Base-by-base conservation (phyloP, 2,797 vertebrate species). In the Yasuhikotakia modesta region DNA sequence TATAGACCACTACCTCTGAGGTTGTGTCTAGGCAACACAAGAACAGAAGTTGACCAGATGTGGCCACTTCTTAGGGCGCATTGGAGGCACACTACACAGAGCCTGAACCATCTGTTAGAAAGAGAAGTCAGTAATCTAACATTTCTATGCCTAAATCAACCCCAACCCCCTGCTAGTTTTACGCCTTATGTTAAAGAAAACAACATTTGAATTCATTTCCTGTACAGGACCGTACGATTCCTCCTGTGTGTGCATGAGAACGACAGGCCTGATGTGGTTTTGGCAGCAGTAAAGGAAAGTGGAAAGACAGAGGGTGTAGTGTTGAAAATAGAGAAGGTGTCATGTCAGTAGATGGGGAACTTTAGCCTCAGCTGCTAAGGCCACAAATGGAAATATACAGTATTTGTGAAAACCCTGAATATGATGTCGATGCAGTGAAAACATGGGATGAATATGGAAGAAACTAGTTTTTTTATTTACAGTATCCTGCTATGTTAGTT, bases 61-160 rank as follows among this genome's bases (percentile, higher is more conserved):
- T 94, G 94, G 93, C 93, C 94, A 91, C 91, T 90, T 91, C 95
- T 95, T 57, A 52, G 71, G 27, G 92, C 89, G 90, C 93, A 92
- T 89, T 88, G 88, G 87, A 93, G 82, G 55, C 87, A 91, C 93
- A 85, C 89, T 73, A 90, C 87, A 91, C 89, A 91, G 92, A 90
- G 89, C 88, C 72, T 88, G 86, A 90, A 76, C 94, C 95, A 94
- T 95, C 94, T 96, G 94, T 92, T 93, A 90, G 86, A 84, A 48
- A 70, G 81, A 76, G 87, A 89, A 90, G 87, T 80, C 88, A 86
- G 84, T 83, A 84, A 85, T 66, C 24, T 30, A 72, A 65, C 30
- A 50, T 58, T 80, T 52, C 35, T 75, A 65, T 50, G 17, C 65
- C 32, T 64, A 30, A 27, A n/a, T 55, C 17, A 16, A 82, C 53